These are phyloP conservation scores for Montipora cactus DNA, from an alignment of 64 coral and sea anemone species.

Conservation along the genomic window DNA sequence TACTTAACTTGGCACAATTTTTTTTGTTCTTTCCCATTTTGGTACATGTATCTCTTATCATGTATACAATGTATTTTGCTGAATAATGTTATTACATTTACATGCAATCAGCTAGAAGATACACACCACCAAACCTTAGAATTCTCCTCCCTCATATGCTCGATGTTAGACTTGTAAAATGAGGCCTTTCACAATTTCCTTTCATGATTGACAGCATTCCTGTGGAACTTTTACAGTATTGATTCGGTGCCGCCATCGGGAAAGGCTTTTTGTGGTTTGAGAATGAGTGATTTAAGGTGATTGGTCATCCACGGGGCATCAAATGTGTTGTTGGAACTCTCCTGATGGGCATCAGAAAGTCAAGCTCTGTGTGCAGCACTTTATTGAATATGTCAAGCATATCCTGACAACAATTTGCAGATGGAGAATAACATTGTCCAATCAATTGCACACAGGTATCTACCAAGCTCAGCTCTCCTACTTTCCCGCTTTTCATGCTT, in stretches of 20 bases:
- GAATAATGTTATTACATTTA: no score
- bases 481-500: background rate
- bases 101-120: no score
- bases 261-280: conserved; percentile 33
- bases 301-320: background rate
- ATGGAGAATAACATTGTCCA: conserved; percentile 1
- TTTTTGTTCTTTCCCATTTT: no score
- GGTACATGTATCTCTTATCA: no score
- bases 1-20: no score
- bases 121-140: background rate
- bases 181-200: conserved; percentile 3
- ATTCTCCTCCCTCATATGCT: background rate
- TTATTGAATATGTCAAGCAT: background rate
- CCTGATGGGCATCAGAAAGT: conserved; percentile 21
- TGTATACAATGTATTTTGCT: no score
- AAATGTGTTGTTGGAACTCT: background rate
- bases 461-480: conserved; percentile 18
- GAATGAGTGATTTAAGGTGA: conserved; percentile 14
- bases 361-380: conserved; percentile 10
- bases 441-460: conserved; percentile 45
- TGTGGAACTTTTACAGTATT: background rate
- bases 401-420: background rate
- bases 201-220: conserved; percentile 15
- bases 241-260: conserved; percentile 5
- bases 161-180: conserved; percentile 1